These are phyloP conservation scores for Monopterus albus DNA, from an alignment of 2,113 vertebrate genomes.

Conservation along the genomic window DNA sequence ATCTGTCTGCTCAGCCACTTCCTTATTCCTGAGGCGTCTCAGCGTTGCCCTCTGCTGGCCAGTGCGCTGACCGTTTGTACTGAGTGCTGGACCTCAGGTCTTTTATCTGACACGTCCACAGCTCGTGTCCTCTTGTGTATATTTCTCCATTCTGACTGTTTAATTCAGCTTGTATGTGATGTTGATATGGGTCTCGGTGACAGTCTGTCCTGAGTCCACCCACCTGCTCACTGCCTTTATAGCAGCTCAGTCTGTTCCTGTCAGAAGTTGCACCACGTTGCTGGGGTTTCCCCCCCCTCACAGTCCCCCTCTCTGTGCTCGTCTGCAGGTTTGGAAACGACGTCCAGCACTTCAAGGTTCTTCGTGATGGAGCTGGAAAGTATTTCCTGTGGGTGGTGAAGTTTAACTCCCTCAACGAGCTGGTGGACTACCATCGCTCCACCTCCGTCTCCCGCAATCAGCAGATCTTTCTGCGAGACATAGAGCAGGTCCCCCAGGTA, in stretches of 20 bases:
- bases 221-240: too few species aligned
- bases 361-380: slow-evolving; percentile 97
- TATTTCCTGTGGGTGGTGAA: slow-evolving; percentile 99
- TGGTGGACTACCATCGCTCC: slow-evolving; percentile 98
- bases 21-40: slow-evolving; percentile 39
- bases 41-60: slow-evolving; percentile 58
- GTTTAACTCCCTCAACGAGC: slow-evolving; percentile 98
- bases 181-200: too few species aligned
- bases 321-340: slow-evolving; percentile 93
- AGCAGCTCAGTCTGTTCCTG: too few species aligned
- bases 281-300: neutral
- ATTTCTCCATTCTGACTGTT: slow-evolving; percentile 9
- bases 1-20: too few species aligned
- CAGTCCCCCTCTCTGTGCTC: neutral
- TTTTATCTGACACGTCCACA: slow-evolving; percentile 14
- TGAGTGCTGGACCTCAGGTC: neutral
- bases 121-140: slow-evolving; percentile 45
- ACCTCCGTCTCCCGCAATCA: slow-evolving; percentile 99
- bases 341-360: slow-evolving; percentile 99
- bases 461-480: slow-evolving; percentile 98
- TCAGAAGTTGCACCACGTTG: too few species aligned
- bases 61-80: neutral
- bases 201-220: too few species aligned
- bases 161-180: too few species aligned
- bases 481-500: slow-evolving; percentile 98